These are phyloP conservation scores for Drosophila orena DNA, from an alignment of 1,140 invertebrate genomes.

Conservation along the genomic window DNA sequence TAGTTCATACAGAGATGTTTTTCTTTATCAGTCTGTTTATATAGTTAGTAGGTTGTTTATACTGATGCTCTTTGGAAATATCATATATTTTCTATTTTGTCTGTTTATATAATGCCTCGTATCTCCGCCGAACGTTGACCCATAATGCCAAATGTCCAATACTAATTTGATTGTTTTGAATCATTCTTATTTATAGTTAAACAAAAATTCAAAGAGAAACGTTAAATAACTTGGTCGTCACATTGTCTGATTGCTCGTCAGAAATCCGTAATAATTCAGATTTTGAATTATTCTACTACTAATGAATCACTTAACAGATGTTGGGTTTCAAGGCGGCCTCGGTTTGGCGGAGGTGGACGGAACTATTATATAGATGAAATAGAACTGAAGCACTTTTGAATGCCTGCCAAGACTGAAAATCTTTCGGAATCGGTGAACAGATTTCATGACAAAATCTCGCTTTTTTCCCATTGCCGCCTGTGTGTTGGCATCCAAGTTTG, in stretches of 20 bases:
- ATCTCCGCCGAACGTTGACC: not conserved
- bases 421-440: slow-evolving; percentile 15
- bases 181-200: slow-evolving; percentile 54
- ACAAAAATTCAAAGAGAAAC: slow-evolving; percentile 42
- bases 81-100: slow-evolving; percentile 32
- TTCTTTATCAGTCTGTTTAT: not conserved
- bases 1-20: not conserved
- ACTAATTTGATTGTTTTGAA: slow-evolving; percentile 59
- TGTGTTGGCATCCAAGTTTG: slow-evolving; percentile 47
- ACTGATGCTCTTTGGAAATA: not conserved
- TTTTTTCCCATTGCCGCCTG: not conserved
- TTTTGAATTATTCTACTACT: slow-evolving; percentile 47
- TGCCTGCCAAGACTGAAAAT: slow-evolving; percentile 56
- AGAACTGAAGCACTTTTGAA: slow-evolving; percentile 61
- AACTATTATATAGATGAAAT: slow-evolving; percentile 47
- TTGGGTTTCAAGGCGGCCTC: slow-evolving; percentile 40
- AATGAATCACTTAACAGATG: slow-evolving; percentile 81
- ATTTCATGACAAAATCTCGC: slow-evolving; percentile 28
- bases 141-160: slow-evolving; percentile 34
- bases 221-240: slow-evolving; percentile 60
- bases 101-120: slow-evolving; percentile 15
- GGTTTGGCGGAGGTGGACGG: slow-evolving; percentile 6
- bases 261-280: slow-evolving; percentile 54
- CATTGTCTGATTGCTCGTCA: slow-evolving; percentile 57
- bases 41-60: not conserved